Evolutionary conservation across 2,797 vertebrate genomes (phyloP).

Genomic region (Pseudochaenichthys georgianus): DNA sequence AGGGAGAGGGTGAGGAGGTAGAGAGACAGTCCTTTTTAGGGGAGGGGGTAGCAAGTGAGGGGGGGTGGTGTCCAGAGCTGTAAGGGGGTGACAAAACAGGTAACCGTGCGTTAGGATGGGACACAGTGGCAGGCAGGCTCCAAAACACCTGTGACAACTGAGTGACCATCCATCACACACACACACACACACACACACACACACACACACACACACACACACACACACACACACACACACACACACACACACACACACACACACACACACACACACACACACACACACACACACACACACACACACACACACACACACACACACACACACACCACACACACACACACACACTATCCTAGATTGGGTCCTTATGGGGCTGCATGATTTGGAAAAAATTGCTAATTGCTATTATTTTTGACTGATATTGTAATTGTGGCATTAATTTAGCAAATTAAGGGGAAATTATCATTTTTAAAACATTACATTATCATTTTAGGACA

Average conservation of each 20-base stretch:
- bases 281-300: background rate
- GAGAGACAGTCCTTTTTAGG: conserved; percentile 74
- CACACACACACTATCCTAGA: background rate
- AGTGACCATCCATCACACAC: conserved; percentile 55
- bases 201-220: conserved; percentile 19
- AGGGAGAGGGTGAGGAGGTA: conserved; percentile 55
- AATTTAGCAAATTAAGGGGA: too few species aligned
- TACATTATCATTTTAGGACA: too few species aligned
- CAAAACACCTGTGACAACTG: conserved; percentile 77
- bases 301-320: conserved; percentile 11
- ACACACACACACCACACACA: conserved; percentile 28
- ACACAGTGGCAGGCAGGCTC: conserved; percentile 76
- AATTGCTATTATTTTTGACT: too few species aligned
- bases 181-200: conserved; percentile 21
- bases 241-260: conserved; percentile 19
- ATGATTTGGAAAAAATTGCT: too few species aligned
- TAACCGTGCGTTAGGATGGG: conserved; percentile 84
- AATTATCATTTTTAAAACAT: too few species aligned
- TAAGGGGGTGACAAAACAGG: conserved; percentile 86
- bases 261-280: too few species aligned
- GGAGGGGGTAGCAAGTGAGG: conserved; percentile 80
- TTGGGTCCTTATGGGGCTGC: too few species aligned
- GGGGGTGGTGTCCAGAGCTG: conserved; percentile 86
- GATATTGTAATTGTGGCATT: too few species aligned
- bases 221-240: conserved; percentile 13